Evolutionary conservation across 2,888 invertebrate species (phyloP).

Genomic region (Parnassius mnemosyne): DNA sequence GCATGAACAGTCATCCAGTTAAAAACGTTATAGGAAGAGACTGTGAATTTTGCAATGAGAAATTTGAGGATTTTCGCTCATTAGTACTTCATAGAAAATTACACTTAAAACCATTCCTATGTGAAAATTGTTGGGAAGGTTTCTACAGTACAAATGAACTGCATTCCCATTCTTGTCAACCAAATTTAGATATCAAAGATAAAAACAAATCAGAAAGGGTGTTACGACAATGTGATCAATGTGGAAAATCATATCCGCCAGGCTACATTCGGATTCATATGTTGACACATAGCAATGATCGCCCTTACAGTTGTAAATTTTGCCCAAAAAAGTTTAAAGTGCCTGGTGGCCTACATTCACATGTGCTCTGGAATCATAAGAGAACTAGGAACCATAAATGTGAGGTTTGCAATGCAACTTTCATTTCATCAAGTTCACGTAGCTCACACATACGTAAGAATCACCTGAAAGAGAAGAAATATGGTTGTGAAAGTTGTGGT

Average conservation of each 20-base stretch:
- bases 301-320: constrained; percentile 67
- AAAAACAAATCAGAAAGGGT: constrained; percentile 51
- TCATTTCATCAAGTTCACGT: constrained; percentile 69
- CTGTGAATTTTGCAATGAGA: constrained; percentile 72
- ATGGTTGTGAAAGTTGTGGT: constrained; percentile 68
- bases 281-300: constrained; percentile 64
- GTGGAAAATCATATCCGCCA: constrained; percentile 73
- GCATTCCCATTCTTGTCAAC: constrained; percentile 57
- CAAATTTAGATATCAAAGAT: constrained; percentile 48
- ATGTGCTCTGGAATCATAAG: constrained; percentile 73
- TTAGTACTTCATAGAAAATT: constrained; percentile 66
- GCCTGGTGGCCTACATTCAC: constrained; percentile 67
- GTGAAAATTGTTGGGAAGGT: constrained; percentile 73
- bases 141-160: constrained; percentile 54
- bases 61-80: constrained; percentile 69
- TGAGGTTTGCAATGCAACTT: constrained; percentile 71
- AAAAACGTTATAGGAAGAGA: constrained; percentile 59
- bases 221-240: constrained; percentile 70
- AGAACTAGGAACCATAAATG: constrained; percentile 71
- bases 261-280: constrained; percentile 74
- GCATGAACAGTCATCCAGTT: constrained; percentile 54
- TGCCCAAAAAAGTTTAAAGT: constrained; percentile 77
- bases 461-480: constrained; percentile 73
- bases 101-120: constrained; percentile 66
- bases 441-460: constrained; percentile 72